Conservation (phyloP, 2,888 invertebrate genomes). For the Furcula furcula region DNA sequence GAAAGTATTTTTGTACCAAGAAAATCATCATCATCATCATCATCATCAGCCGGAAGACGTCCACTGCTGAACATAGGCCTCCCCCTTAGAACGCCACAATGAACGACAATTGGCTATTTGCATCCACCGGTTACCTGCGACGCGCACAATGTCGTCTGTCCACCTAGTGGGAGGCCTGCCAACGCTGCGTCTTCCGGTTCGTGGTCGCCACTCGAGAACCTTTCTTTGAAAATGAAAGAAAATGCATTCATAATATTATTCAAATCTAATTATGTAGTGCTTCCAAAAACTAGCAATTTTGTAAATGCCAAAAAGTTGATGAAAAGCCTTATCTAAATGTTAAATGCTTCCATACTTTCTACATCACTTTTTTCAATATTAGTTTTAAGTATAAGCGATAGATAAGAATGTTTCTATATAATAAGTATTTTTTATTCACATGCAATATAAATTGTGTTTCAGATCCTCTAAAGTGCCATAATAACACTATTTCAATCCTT, state of each 20-base stretch:
- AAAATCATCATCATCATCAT: too few relatives aligned
- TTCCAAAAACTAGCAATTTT: conserved; percentile 50
- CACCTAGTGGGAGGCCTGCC: too few relatives aligned
- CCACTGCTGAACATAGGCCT: too few relatives aligned
- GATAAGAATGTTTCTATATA: conserved; percentile 35
- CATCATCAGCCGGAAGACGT: too few relatives aligned
- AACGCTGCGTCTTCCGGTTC: too few relatives aligned
- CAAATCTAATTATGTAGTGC: conserved; percentile 42
- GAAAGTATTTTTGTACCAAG: conserved; percentile 41
- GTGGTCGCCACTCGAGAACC: too few relatives aligned
- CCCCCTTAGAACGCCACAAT: too few relatives aligned
- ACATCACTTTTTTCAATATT: conserved; percentile 39
- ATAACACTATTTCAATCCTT: conserved; percentile 18
- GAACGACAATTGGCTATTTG: too few relatives aligned
- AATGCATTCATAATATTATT: conserved; percentile 27
- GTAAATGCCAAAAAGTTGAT: conserved; percentile 50
- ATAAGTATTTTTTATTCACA: conserved; percentile 17
- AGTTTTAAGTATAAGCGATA: conserved; percentile 31
- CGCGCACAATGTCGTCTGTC: too few relatives aligned
- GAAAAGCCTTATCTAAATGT: conserved; percentile 23
- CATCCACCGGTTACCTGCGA: too few relatives aligned
- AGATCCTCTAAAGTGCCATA: conserved; percentile 40
- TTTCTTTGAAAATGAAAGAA: too few relatives aligned
- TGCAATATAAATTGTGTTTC: conserved; percentile 15
- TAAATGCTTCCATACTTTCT: conserved; percentile 36